Conservation (phyloP, 2,888 invertebrate genomes). For the Cryptocephalus moraei region DNA sequence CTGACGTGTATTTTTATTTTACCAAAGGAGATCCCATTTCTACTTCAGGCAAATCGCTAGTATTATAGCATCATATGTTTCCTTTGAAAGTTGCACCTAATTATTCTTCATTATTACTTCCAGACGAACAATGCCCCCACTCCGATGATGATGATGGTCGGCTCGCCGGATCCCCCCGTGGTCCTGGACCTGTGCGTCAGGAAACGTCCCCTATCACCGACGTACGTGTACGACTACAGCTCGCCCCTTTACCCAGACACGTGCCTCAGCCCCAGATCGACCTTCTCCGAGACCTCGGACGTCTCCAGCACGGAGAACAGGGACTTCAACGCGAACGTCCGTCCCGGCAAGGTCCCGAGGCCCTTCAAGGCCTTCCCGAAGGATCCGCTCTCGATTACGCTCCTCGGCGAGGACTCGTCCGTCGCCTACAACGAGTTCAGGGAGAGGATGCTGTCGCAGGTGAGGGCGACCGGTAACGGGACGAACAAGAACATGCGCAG, state of each 20-base stretch:
- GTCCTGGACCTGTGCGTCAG: slow-evolving; percentile 26
- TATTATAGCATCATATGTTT: too few species aligned
- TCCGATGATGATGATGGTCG: neutral
- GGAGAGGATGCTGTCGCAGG: slow-evolving; percentile 54
- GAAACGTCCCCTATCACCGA: slow-evolving; percentile 13
- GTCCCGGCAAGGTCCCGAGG: slow-evolving; percentile 34
- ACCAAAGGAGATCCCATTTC: too few species aligned
- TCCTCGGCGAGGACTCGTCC: slow-evolving; percentile 48
- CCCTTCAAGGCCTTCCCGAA: slow-evolving; percentile 66
- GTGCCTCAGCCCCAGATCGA: slow-evolving; percentile 12
- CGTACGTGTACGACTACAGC: slow-evolving; percentile 14
- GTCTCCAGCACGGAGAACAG: slow-evolving; percentile 10
- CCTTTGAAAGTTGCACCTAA: too few species aligned
- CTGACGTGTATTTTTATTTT: too few species aligned
- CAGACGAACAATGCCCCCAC: too few species aligned
- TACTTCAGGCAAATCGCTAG: too few species aligned
- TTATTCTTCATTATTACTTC: too few species aligned
- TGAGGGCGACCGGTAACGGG: slow-evolving; percentile 43
- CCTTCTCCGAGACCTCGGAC: slow-evolving; percentile 20
- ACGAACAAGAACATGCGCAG: slow-evolving; percentile 67
- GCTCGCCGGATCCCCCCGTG: neutral
- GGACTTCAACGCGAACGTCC: slow-evolving; percentile 4
- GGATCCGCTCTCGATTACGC: slow-evolving; percentile 50
- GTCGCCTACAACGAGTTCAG: slow-evolving; percentile 65
- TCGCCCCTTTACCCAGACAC: neutral